Base-by-base conservation (phyloP, 2,888 invertebrate species). In the Patella ulyssiponensis region DNA sequence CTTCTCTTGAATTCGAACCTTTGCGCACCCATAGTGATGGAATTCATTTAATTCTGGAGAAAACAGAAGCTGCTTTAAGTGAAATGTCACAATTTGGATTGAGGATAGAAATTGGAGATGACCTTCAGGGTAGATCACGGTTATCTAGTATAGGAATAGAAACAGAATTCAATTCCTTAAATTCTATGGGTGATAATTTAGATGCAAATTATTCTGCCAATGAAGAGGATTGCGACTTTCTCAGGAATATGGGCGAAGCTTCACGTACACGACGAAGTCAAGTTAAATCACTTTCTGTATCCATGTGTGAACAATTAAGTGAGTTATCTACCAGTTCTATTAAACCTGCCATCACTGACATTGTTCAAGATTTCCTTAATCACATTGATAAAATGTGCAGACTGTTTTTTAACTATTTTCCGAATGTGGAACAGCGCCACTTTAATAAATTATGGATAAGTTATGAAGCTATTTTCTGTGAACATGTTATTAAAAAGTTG, bases 401-500 rank as follows among this genome's bases (percentile, higher is more conserved):
- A 17, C 69, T 79, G 14, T 76, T 86, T 17, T 76, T 80, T n/a
- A 71, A 73, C 11, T 51, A 23, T 14, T 54, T 78, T 2, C 44
- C 76, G 15, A 33, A 76, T 52, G 58, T 52, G 52, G 64, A 70
- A n/a, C 23, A 71, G 52, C 73, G 77, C 54, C 75, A 79, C 56
- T 23, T 75, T 20, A 84, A 85, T 73, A 89, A 88, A 73, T 80
- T 89, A 15, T 88, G 88, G 85, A 80, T 87, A 71, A 84, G 86
- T 69, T 90, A 90, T 77, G 88, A 88, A 69, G 82, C 80, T 17
- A 86, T 88, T 74, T 82, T 90, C 23, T 88, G 87, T 74, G 74
- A 81, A 7, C 79, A 83, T 73, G 80, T 86, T 7, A 85, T 88
- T 81, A 80, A 83, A 11, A 58, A 79, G 0, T 71, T 90, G 20